These are phyloP conservation scores for Parascotia fuliginaria DNA, from an alignment of 2,888 invertebrate genomes.

Conservation along the genomic window DNA sequence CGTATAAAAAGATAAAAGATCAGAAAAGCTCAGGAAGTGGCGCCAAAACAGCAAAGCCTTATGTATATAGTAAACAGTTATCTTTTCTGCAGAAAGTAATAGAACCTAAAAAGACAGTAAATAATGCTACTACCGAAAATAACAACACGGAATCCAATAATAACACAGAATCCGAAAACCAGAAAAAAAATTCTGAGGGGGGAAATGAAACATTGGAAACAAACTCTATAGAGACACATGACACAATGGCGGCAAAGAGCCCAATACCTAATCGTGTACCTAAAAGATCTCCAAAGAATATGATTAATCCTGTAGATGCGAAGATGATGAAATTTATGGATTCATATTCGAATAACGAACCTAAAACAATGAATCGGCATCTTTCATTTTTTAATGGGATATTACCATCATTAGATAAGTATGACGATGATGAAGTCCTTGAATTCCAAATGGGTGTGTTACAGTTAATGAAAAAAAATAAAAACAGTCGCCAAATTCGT, in stretches of 20 bases:
- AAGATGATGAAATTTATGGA: constrained; percentile 26
- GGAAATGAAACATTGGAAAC: constrained; percentile 23
- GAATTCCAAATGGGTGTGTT: no score
- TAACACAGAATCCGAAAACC: constrained; percentile 16
- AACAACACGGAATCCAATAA: constrained; percentile 20
- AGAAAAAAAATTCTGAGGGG: constrained; percentile 23
- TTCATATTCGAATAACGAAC: constrained; percentile 28
- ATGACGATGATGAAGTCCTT: no score
- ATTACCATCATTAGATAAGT: constrained; percentile 37
- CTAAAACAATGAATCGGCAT: constrained; percentile 23
- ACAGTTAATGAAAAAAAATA: constrained; percentile 34
- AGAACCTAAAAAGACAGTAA: no score
- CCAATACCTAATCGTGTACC: constrained; percentile 11
- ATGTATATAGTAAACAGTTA: constrained; percentile 41
- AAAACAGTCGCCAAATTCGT: constrained; percentile 24
- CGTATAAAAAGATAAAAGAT: constrained; percentile 37
- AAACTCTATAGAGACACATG: constrained; percentile 16
- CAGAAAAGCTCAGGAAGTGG: constrained; percentile 35
- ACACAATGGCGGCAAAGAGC: constrained; percentile 19
- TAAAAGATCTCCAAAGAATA: constrained; percentile 19
- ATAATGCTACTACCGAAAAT: constrained; percentile 8
- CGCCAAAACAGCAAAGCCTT: no score
- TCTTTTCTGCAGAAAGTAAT: constrained; percentile 38
- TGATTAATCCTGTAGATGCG: no score
- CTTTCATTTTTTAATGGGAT: constrained; percentile 38